A percentile compares a stretch with the other conserved stretches of the same genome.
Conservation (phyloP, 2,113 vertebrate genomes). For the Cranoglanis bouderius region DNA sequence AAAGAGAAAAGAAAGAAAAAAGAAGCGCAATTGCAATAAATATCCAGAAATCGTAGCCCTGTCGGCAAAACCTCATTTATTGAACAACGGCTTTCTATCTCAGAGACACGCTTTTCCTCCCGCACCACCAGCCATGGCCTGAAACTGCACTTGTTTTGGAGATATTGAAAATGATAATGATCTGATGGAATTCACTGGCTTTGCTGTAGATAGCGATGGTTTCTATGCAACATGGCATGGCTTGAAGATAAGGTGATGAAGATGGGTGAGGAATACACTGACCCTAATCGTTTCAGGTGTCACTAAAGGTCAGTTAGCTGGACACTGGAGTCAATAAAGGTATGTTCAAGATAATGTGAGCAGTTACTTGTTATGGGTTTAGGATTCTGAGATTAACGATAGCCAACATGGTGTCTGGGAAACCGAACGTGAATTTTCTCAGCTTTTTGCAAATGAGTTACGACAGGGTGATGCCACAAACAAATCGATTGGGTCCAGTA, state of each 20-base stretch:
- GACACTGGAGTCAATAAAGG: neutral
- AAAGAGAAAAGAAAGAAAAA: neutral
- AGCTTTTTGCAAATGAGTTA: neutral
- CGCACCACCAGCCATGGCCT: conserved; percentile 13
- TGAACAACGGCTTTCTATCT: conserved; percentile 42
- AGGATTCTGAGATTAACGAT: neutral
- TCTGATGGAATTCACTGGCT: conserved; percentile 26
- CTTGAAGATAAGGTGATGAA: neutral
- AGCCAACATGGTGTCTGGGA: neutral
- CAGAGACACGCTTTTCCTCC: conserved; percentile 24
- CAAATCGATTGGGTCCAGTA: neutral
- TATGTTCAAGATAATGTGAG: neutral
- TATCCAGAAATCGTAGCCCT: conserved; percentile 36
- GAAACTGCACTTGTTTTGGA: conserved; percentile 15
- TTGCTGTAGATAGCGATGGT: neutral
- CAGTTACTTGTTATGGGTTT: neutral
- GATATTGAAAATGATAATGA: conserved; percentile 28
- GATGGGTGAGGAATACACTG: too few relatives aligned
- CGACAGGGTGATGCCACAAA: neutral
- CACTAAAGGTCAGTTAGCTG: neutral
- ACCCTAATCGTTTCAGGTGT: neutral
- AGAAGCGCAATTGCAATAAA: conserved; percentile 47
- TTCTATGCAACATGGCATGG: neutral
- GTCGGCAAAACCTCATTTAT: conserved; percentile 49
- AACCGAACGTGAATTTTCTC: neutral